Base-by-base conservation (phyloP, 2,888 invertebrate genomes). In the Gordius sp. region DNA sequence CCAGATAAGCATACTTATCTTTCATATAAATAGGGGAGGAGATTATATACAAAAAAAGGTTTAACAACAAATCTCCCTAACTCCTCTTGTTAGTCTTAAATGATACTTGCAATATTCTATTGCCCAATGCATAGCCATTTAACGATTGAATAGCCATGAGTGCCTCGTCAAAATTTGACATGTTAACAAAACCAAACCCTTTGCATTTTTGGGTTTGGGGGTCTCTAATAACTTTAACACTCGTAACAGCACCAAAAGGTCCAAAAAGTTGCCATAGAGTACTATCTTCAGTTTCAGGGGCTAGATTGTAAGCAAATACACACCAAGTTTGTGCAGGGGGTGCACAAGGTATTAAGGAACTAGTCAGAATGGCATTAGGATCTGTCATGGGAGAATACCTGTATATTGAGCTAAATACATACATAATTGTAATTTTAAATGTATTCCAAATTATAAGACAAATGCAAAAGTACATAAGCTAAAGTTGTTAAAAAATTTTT, bases 91-190 rank as follows among this genome's bases (percentile, higher is more conserved):
- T 47, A 61, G 73, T 84, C 77, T 87, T 87, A 78, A 87, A 86
- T 74, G 85, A 86, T 74, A 91, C 87, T 76, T 89, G 89, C 68
- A 89, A 77, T 65, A 86, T 84, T 65, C 89, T 79, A 72, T 85
- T 86, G 66, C 84, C 85, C 67, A 91, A 76, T 65, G 84, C 82
- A 73, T 86, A 87, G 66, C 89, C 89, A 72, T 91, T 89, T 68
- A 91, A 76, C 62, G 84, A 84, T 73, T 86, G 84, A 68, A 89
- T 89, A 64, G 91, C 89, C 65, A 85, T 82, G 62, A 86, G 79
- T 60, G 89, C 85, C 72, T 91, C 89, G 67, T 89, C 87, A 69
- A 91, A 89, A 72, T 87, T 86, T 69, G 86, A 86, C 89, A 91
- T 91, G 62, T 87, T 87, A 64, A 91, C 87, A 72, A 89, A 89